Evolutionary conservation across 2,113 vertebrate genomes (phyloP).

Genomic region (Chascanopsetta lugubris): DNA sequence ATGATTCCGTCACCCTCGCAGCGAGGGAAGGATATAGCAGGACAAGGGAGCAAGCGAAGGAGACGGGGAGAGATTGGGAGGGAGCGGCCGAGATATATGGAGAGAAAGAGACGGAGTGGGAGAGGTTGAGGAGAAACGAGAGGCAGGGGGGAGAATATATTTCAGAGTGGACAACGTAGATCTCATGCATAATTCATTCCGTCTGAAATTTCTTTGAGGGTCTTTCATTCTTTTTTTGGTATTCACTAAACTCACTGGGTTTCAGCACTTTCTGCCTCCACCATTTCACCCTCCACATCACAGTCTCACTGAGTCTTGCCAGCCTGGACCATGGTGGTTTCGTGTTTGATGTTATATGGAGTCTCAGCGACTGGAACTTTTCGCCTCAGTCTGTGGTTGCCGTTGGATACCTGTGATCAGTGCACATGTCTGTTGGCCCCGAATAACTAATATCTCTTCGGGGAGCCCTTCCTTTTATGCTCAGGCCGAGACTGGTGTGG

Average conservation of each 20-base stretch:
- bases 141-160: slow-evolving; percentile 24
- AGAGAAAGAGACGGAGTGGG: slow-evolving; percentile 35
- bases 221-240: slow-evolving; percentile 12
- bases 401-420: slow-evolving; percentile 76
- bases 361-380: slow-evolving; percentile 54
- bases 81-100: slow-evolving; percentile 30
- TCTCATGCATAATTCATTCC: slow-evolving; percentile 52
- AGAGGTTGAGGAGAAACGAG: slow-evolving; percentile 32
- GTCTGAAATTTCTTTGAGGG: slow-evolving; percentile 46
- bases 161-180: slow-evolving; percentile 47
- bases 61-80: slow-evolving; percentile 54
- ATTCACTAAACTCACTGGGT: slow-evolving; percentile 21
- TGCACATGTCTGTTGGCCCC: slow-evolving; percentile 59
- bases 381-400: slow-evolving; percentile 64
- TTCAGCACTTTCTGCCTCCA: slow-evolving; percentile 23
- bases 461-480: slow-evolving; percentile 79
- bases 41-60: slow-evolving; percentile 46
- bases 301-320: slow-evolving; percentile 6
- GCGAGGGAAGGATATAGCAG: slow-evolving; percentile 41
- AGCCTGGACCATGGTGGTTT: slow-evolving; percentile 21
- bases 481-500: slow-evolving; percentile 64
- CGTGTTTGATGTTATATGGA: slow-evolving; percentile 60
- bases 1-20: slow-evolving; percentile 63
- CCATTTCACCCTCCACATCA: slow-evolving; percentile 20
- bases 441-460: slow-evolving; percentile 79